Conservation (phyloP, 2,113 vertebrate genomes). For the Hoplias malabaricus region DNA sequence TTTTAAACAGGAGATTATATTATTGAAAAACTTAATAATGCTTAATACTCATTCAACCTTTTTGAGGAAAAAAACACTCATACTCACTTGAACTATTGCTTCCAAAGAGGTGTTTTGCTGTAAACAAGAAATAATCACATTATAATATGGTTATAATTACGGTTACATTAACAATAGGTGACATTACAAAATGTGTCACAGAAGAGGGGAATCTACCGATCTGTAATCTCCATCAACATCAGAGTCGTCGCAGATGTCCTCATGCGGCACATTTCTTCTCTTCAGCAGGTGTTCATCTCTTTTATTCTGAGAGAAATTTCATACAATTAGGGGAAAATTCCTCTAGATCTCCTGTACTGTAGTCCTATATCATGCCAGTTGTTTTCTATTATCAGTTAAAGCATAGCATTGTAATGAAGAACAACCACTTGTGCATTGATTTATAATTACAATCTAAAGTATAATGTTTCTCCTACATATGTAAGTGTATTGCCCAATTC, state of each 20-base stretch:
- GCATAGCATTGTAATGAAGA: not conserved
- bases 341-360: not conserved
- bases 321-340: constrained; percentile 35
- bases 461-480: constrained; percentile 45
- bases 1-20: too few species aligned
- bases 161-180: too few species aligned
- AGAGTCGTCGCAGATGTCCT: constrained; percentile 95
- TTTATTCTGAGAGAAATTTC: constrained; percentile 80
- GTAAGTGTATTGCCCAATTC: constrained; percentile 57
- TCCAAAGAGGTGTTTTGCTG: constrained; percentile 98
- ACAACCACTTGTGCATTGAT: constrained; percentile 48
- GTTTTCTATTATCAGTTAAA: not conserved
- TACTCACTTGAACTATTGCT: constrained; percentile 97
- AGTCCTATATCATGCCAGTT: not conserved
- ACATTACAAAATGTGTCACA: too few species aligned
- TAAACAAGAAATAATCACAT: too few species aligned
- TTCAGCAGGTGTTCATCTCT: constrained; percentile 97
- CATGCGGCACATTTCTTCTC: constrained; percentile 94
- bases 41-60: constrained; percentile 1
- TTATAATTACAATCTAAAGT: not conserved
- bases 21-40: too few species aligned
- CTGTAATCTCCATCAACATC: constrained; percentile 93
- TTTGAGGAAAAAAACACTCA: too few species aligned
- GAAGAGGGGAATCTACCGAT: constrained; percentile 77
- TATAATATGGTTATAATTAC: too few species aligned